These are phyloP conservation scores for Lepidotrigona ventralis DNA, from an alignment of 1,140 invertebrate genomes.

Conservation along the genomic window DNA sequence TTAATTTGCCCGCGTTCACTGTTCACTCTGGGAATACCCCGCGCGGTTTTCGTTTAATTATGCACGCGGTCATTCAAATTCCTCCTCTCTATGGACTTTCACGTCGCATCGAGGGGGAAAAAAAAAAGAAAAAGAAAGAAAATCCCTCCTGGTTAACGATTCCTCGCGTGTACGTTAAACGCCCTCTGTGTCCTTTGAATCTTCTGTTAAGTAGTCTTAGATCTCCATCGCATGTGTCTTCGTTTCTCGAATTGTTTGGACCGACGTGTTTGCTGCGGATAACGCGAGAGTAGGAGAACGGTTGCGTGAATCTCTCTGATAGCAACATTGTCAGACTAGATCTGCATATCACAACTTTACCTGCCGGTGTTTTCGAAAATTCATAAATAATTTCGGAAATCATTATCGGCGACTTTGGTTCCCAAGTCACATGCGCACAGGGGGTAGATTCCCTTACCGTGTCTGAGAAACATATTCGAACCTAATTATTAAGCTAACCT, in stretches of 20 bases:
- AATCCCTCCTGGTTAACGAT: too few relatives aligned
- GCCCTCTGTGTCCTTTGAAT: neutral
- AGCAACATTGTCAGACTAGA: neutral
- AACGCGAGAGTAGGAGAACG: too few relatives aligned
- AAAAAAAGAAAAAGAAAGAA: too few relatives aligned
- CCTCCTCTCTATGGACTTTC: too few relatives aligned
- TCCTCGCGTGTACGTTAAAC: neutral
- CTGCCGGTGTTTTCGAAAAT: neutral
- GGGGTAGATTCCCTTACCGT: neutral
- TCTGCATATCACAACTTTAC: neutral
- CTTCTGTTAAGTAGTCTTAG: too few relatives aligned
- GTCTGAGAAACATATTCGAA: neutral
- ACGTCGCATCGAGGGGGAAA: neutral
- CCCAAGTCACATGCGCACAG: neutral
- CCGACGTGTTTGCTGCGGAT: neutral
- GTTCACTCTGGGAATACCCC: neutral
- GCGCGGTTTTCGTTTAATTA: slow-evolving; percentile 30
- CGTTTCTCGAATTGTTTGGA: neutral
- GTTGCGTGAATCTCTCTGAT: neutral
- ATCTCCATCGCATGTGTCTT: too few relatives aligned
- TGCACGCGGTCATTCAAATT: neutral
- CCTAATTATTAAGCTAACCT: neutral
- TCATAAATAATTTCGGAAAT: neutral
- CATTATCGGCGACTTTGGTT: neutral
- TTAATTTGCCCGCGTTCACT: neutral